Evolutionary conservation across 1,140 invertebrate species (phyloP), one percentile per base, ranked within the genome.

Genomic region (Diuraphis noxia): DNA sequence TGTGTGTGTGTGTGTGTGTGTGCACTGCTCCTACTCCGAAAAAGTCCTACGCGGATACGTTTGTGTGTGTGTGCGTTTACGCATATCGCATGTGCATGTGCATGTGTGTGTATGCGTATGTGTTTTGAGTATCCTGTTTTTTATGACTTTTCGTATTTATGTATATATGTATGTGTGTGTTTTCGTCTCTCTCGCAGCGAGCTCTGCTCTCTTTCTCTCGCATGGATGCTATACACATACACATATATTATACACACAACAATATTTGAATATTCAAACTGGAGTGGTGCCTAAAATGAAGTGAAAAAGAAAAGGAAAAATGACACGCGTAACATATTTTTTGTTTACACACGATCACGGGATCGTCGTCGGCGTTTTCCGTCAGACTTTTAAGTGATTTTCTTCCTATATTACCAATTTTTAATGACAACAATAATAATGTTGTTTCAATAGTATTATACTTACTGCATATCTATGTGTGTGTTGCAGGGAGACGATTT

Each of bases 71-170:
- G 43, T 30, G 72, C 25, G 49, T 21, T 90, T 90, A 81, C 77
- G 43, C 77, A 90, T 43, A 34, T 90, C 72, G 88, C 72, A 46
- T 90, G 88, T 90, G 88, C 72, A 46, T 90, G 63, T 90, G 88
- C 72, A 77, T 79, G 88, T 49, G 40, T 43, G 87, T 34, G 87
- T 21, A 23, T 34, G 30, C n/a, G 49, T 34, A 5, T 13, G 34
- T 88, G 30, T 79, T 49, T 43, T 79, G 88, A 46, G 63, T 89
- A 89, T 89, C 88, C 88, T 90, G 88, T 90, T 90, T 90, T 90
- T 90, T 90, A 90, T 81, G 88, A 43, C 72, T 91, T 82, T 49
- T 19, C 63, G 88, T 79, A 43, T 49, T n/a, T 49, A 49, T 49
- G 52, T 89, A 43, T 77, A 17, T 77, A 25, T 89, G 63, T 36